These are phyloP conservation scores for Plutomurus gul DNA, from an alignment of 1,140 invertebrate genomes.

Conservation along the genomic window DNA sequence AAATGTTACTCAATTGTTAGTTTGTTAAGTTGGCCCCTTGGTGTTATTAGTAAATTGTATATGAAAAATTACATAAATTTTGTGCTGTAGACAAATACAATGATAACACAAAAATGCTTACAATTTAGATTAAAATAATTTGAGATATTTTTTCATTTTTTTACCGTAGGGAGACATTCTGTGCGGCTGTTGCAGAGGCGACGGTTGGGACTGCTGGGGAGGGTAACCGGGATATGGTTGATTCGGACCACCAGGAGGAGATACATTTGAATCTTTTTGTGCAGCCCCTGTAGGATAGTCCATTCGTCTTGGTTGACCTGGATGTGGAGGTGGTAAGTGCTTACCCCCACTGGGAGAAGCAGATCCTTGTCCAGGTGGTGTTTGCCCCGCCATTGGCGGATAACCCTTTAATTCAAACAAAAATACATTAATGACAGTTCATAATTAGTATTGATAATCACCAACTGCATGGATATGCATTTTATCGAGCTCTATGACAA, in stretches of 20 bases:
- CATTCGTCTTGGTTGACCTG: slow-evolving; percentile 34
- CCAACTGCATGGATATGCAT: neutral
- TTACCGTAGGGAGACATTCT: slow-evolving; percentile 51
- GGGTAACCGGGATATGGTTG: slow-evolving; percentile 45
- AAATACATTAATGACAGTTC: neutral
- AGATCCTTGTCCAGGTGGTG: slow-evolving; percentile 30
- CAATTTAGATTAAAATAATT: neutral
- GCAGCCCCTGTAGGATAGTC: slow-evolving; percentile 34
- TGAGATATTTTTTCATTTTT: neutral
- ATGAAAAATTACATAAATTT: too few relatives aligned
- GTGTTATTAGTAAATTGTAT: too few relatives aligned
- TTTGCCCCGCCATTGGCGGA: slow-evolving; percentile 32
- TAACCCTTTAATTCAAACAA: slow-evolving; percentile 40
- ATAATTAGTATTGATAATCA: neutral
- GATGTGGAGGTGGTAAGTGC: slow-evolving; percentile 45
- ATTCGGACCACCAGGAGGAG: neutral
- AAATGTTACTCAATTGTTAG: too few relatives aligned
- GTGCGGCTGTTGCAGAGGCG: slow-evolving; percentile 33
- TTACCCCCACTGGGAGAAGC: slow-evolving; percentile 38
- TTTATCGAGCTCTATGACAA: neutral
- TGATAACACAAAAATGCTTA: neutral
- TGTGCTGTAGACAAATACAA: too few relatives aligned
- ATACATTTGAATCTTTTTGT: neutral
- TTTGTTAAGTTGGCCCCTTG: too few relatives aligned
- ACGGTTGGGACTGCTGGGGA: slow-evolving; percentile 23